Evolutionary conservation across 1,140 invertebrate genomes (phyloP), one percentile per base, ranked within the genome.

Genomic region (Neodiprion pinetum): DNA sequence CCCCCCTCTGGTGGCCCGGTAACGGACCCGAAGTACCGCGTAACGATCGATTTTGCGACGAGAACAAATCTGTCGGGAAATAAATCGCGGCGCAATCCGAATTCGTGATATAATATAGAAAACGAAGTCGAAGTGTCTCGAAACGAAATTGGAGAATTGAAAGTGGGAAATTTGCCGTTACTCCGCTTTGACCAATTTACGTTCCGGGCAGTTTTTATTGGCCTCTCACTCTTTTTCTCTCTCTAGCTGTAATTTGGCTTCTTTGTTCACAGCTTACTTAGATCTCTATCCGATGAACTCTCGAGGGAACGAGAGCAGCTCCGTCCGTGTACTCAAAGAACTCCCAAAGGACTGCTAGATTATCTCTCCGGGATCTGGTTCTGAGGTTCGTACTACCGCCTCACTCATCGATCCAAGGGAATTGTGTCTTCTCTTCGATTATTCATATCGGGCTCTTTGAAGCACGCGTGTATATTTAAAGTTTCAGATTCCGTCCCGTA

Each of bases 201-300:
- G 53, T 14, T 61, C n/a, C 8, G 3, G 9, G 53, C 53, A 61
- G 53, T 61, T 61, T 61, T 61, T 9, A 61, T 17, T 14, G 53
- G 53, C 4, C 53, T 3, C 53, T 40, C 28, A 40, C 28, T 40
- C 28, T 40, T 40, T 40, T 5, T 40, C n/a, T 61, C 28, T 40
- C 28, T 40, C 5, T 5, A 40, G n/a, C 53, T 61, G n/a, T 17
- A 61, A 61, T 61, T 61, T 61, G 53, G 53, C 53, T 61, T 9
- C 53, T 61, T 61, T 61, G 53, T 61, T 61, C 53, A 61, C 53
- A 61, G 53, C 53, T 61, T 61, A 61, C 53, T 61, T 61, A 8
- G 53, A 61, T 61, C 53, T 61, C 11, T 9, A 61, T 61, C 53
- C 28, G 28, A 40, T 40, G 5, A 40, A 40, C 28, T 40, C 53